These are phyloP conservation scores for Pachypanchax playfairii DNA, from an alignment of 2,113 vertebrate species.

Conservation along the genomic window DNA sequence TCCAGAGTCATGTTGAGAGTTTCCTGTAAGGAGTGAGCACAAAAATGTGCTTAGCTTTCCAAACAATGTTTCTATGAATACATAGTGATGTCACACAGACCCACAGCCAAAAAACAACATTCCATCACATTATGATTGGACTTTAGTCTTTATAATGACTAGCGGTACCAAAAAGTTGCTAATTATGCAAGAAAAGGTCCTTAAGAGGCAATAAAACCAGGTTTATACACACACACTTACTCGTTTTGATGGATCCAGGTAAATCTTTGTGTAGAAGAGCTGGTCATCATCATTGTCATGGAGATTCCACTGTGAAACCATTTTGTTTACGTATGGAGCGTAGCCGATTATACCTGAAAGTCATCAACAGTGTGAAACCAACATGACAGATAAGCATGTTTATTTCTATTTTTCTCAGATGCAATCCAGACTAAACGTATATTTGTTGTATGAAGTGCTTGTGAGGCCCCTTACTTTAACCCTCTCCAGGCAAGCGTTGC, in stretches of 20 bases:
- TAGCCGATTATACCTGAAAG: slow-evolving; percentile 93
- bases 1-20: slow-evolving; percentile 93
- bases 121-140: too few species aligned
- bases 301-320: slow-evolving; percentile 92
- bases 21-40: slow-evolving; percentile 78
- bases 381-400: slow-evolving; percentile 31
- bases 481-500: too few species aligned
- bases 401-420: too few species aligned
- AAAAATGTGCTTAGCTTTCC: neutral
- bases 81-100: too few species aligned
- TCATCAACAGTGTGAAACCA: slow-evolving; percentile 51
- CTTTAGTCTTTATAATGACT: too few species aligned
- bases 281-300: slow-evolving; percentile 98
- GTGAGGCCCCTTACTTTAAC: too few species aligned
- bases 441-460: too few species aligned
- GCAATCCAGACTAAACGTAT: too few species aligned
- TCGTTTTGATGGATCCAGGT: slow-evolving; percentile 87
- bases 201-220: too few species aligned
- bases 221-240: slow-evolving; percentile 51
- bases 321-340: slow-evolving; percentile 82
- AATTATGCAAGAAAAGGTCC: too few species aligned
- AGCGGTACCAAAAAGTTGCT: too few species aligned
- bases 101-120: too few species aligned
- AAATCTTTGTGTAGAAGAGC: slow-evolving; percentile 97
- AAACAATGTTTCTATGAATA: slow-evolving; percentile 9